Evolutionary conservation across 2,888 invertebrate species (phyloP), one percentile per base, ranked within the genome.

Genomic region (Ophion ellenae): DNA sequence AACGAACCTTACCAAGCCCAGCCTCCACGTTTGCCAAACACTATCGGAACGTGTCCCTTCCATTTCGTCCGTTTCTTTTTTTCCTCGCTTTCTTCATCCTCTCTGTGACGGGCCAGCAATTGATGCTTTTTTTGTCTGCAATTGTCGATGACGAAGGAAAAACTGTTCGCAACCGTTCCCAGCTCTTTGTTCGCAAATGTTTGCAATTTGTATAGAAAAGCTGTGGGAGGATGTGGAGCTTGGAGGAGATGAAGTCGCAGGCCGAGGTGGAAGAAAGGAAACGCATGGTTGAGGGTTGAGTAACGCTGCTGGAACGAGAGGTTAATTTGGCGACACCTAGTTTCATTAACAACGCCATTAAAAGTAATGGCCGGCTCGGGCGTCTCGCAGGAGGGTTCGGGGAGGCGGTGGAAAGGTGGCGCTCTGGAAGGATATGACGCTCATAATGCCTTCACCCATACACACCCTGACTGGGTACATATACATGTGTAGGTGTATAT

Each of bases 291-390:
- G 40, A 6, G 53, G 73, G 92, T 93, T 93, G 93, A 93, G 93
- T 91, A 92, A 91, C 91, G 90, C 92, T 90, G 87, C 91, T 91
- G 92, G 89, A 93, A 93, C 91, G 93, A 90, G 92, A 91, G 92
- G 93, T 93, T 93, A 93, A 93, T 93, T 93, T 92, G 93, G 93
- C 92, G 93, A 93, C 93, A 93, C 92, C 93, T 92, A 92, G 93
- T 93, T 93, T 93, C 93, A 93, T 93, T 93, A 93, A 93, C 93
- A 93, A 93, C 93, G 92, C 93, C 92, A 93, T 93, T 93, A 93
- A 93, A 93, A 93, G 93, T 93, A 93, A 93, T 93, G 93, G 92
- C 90, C 90, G 90, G 90, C 91, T 85, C 82, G 88, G 86, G 88
- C 74, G 81, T 81, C 87, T 88, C 76, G 70, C 67, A 59, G 69